Evolutionary conservation across 2,797 vertebrate genomes (phyloP).

Genomic region (Sibirionetta formosa): DNA sequence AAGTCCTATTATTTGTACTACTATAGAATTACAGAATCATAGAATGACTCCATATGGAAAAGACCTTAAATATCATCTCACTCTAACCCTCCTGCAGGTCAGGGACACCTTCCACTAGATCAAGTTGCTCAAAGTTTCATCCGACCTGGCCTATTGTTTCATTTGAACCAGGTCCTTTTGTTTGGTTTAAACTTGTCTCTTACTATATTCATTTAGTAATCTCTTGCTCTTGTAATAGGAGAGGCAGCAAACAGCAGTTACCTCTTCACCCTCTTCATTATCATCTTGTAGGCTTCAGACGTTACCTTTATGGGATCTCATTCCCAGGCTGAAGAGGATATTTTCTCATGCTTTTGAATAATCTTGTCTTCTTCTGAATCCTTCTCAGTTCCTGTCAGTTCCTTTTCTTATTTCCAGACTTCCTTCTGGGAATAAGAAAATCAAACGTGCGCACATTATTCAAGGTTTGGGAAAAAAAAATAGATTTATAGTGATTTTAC

Average conservation of each 20-base stretch:
- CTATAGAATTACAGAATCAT: too few relatives aligned
- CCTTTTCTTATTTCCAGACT: neutral
- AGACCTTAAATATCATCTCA: too few relatives aligned
- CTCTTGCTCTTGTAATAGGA: neutral
- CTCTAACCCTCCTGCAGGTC: too few relatives aligned
- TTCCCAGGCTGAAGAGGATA: neutral
- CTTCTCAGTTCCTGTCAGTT: neutral
- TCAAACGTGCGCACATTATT: neutral
- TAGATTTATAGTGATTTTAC: neutral
- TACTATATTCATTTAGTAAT: neutral
- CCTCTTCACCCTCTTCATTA: neutral
- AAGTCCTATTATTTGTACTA: neutral
- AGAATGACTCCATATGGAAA: too few relatives aligned
- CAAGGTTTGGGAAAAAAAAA: neutral
- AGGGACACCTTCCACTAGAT: too few relatives aligned
- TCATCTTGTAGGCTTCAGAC: neutral
- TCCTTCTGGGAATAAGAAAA: neutral
- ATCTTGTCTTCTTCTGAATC: neutral
- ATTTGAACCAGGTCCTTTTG: neutral
- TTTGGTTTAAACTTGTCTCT: neutral
- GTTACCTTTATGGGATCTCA: neutral
- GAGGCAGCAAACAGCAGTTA: neutral
- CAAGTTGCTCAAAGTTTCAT: too few relatives aligned
- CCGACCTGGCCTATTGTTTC: neutral
- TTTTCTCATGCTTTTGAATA: neutral